Conservation (phyloP, 30 jellyfish, hydroid and myxozoan genomes). For the Pelagia noctiluca region DNA sequence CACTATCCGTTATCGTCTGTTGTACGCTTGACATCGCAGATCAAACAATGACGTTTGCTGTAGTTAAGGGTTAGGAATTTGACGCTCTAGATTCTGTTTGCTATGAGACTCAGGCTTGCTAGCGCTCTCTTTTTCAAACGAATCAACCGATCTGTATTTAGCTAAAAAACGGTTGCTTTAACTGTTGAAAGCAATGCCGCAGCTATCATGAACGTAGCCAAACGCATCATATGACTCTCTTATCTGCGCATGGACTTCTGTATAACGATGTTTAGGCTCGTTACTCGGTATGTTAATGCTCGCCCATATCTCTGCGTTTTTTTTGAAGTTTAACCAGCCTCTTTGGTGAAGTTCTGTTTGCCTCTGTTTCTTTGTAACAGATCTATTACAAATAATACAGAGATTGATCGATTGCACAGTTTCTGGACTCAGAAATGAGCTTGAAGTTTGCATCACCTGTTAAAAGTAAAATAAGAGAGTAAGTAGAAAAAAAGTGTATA, state of each 20-base stretch:
- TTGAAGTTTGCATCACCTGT: conserved; percentile 4
- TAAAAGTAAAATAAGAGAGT: too few species aligned
- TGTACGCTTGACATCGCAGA: conserved; percentile 2
- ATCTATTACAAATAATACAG: neutral
- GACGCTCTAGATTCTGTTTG: neutral
- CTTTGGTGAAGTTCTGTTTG: too few species aligned
- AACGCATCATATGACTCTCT: neutral
- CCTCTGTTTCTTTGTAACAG: neutral
- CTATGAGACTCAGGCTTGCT: neutral
- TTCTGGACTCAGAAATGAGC: conserved; percentile 6
- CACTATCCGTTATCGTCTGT: conserved; percentile 2
- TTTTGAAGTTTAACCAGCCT: neutral
- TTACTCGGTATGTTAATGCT: neutral
- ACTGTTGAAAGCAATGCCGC: neutral
- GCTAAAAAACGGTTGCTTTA: neutral
- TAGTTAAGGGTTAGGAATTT: neutral
- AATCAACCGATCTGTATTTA: neutral
- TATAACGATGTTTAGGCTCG: neutral
- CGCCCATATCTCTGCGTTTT: conserved; percentile 7
- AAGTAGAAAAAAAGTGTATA: too few species aligned
- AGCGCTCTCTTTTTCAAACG: neutral
- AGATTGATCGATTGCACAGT: neutral
- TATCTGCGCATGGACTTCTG: neutral
- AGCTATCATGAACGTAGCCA: conserved; percentile 6
- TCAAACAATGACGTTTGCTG: conserved; percentile 21